Evolutionary conservation across 1,140 invertebrate species (phyloP), one percentile per base, ranked within the genome.

Genomic region (Aphaenogaster rudis): DNA sequence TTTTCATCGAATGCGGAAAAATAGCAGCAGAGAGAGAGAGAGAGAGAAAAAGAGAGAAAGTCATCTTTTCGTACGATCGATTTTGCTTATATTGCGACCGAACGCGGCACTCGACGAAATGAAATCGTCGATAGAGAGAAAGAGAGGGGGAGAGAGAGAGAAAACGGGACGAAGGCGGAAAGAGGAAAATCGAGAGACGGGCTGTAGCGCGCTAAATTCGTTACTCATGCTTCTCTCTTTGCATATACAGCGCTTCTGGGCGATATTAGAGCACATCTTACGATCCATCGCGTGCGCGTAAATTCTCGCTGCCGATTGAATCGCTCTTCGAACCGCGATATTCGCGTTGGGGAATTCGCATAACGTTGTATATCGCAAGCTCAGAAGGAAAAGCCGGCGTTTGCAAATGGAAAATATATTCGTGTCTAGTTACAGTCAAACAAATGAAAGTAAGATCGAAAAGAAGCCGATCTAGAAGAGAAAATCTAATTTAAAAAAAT

Each of bases 251-350:
- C 33, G 17, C 15, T 48, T 66, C 59, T 48, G 45, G 17, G 13
- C 45, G 61, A 80, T 67, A 80, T 80, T 80, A 80, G 13, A 80
- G 15, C 3, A 79, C 17, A 39, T 63, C 21, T 67, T 17, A 52
- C 45, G 77, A 79, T 66, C 33, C 39, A 21, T 5, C 77, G 57
- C 61, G 45, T 45, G 21, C n/a, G n/a, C 33, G 11, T 80, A 80
- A 67, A 80, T 67, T 36, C 64, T 50, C 45, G 61, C 61, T 50
- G 28, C 17, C 77, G 77, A 80, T 80, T 48, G 61, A 80, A 67
- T 67, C 28, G 33, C 63, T 52, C 8, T 17, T 21, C 78, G 8
- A 0, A 28, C 4, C 13, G 7, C 52, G 15, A 59, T 59, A 48
- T 59, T 67, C 13, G 17, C 28, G 17, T 21, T 6, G n/a, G 3